Evolutionary conservation across 30 jellyfish, hydroid and myxozoan species (phyloP).

Genomic region (Cassiopea xamachana): DNA sequence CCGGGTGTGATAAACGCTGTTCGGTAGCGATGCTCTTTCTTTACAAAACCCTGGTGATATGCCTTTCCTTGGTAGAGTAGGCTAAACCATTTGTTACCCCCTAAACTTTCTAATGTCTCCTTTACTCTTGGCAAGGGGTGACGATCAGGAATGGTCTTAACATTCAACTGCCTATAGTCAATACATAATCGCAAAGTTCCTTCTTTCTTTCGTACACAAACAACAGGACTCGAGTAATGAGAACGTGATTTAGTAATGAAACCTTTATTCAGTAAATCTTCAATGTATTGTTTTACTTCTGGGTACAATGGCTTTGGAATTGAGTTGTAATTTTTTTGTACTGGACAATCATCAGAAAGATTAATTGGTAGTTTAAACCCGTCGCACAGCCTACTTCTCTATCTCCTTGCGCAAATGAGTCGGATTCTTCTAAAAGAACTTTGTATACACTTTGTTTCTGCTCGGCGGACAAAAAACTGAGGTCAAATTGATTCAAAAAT

Average conservation of each 20-base stretch:
- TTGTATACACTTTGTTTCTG: not conserved
- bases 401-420: not conserved
- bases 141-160: slow-evolving; percentile 31
- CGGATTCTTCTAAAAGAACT: not conserved
- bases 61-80: slow-evolving; percentile 68
- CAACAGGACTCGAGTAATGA: not conserved
- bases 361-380: slow-evolving; percentile 21
- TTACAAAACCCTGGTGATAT: slow-evolving; percentile 76
- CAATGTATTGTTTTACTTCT: slow-evolving; percentile 38
- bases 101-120: slow-evolving; percentile 43
- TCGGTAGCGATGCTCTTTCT: slow-evolving; percentile 38
- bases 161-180: slow-evolving; percentile 40
- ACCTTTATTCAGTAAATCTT: slow-evolving; percentile 23
- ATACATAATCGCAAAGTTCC: slow-evolving; percentile 54
- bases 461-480: not conserved
- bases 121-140: slow-evolving; percentile 67
- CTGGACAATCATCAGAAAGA: slow-evolving; percentile 15
- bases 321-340: slow-evolving; percentile 8
- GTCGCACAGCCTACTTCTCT: slow-evolving; percentile 28
- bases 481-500: not conserved
- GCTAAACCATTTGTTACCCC: slow-evolving; percentile 66
- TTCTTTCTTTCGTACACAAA: not conserved
- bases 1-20: slow-evolving; percentile 22
- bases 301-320: slow-evolving; percentile 31
- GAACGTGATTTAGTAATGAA: slow-evolving; percentile 12